phyloP scores from a whole-genome alignment of 2,888 invertebrate species.

The Rhimphoctona megacephalus region DNA sequence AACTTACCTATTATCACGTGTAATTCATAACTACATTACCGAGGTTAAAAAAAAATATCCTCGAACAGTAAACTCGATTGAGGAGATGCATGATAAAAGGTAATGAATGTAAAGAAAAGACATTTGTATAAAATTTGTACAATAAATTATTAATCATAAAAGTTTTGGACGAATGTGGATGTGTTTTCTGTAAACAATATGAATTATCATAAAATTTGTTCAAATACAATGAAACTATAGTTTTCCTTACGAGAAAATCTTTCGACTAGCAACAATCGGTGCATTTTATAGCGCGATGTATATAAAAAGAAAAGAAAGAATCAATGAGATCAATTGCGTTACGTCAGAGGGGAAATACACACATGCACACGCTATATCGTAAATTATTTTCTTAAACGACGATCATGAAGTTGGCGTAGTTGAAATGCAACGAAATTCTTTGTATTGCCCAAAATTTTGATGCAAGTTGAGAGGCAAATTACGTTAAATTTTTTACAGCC shows the following conservation, averaged over 20 bases:
- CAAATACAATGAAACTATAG: not conserved
- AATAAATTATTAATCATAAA: conserved; percentile 44
- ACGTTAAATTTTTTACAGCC: not conserved
- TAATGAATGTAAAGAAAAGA: not conserved
- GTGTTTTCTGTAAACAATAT: conserved; percentile 20
- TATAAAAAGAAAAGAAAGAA: conserved; percentile 3
- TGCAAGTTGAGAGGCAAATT: not conserved
- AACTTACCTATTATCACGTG: not conserved
- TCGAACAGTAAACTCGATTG: not conserved
- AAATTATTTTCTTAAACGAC: not conserved
- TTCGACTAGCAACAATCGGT: conserved; percentile 60
- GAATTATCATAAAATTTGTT: conserved; percentile 15
- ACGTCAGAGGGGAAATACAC: conserved; percentile 17
- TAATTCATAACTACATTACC: not conserved
- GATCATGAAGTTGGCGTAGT: not conserved
- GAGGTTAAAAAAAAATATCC: not conserved
- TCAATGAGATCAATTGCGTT: conserved; percentile 57
- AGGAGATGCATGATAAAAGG: not conserved
- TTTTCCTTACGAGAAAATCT: conserved; percentile 22
- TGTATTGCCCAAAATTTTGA: not conserved
- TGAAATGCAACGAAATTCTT: not conserved
- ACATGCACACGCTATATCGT: conserved; percentile 22
- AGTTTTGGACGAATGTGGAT: conserved; percentile 4
- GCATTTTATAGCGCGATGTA: conserved; percentile 36
- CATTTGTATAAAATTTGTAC: conserved; percentile 10